Evolutionary conservation across 2,888 invertebrate genomes (phyloP), one percentile per base, ranked within the genome.

Genomic region (Oligia strigilis): DNA sequence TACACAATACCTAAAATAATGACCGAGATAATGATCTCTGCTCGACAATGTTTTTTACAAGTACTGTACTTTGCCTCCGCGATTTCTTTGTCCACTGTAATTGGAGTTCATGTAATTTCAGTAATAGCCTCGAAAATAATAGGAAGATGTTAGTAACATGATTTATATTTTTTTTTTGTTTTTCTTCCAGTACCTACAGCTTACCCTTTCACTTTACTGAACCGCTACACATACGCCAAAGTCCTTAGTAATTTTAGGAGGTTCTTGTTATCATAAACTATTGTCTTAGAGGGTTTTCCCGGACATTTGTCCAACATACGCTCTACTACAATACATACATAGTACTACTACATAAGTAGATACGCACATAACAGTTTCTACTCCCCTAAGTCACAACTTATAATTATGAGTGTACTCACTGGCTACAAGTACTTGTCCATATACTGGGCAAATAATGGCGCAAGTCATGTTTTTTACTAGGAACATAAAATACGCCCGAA

Each of bases 1-100:
- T 71, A 70, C 55, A 85, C 70, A 77, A 69, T 65, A 78, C 46
- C 72, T 67, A 73, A 77, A 85, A 77, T 80, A 78, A 86, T 78
- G 64, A 75, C 78, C 43, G 60, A 60, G 70, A 81, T 79, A 84
- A 81, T 82, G 66, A 75, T 76, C 72, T 75, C 13, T 40, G 58
- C 29, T 71, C 72, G 60, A 78, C 73, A 67, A 71, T 73, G 65
- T 58, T 74, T 67, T 75, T 62, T 64, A 60, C 0, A 66, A 72
- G 23, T 70, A 65, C 2, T 36, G 49, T 76, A 74, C 69, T 71
- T 67, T 64, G 46, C 46, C 17, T 81, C 9, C 13, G 40, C 64
- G 49, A 58, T 62, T 69, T 75, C 66, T 76, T 76, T 80, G 74
- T 84, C 75, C 29, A 64, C 11, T 78, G 43, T 81, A 70, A 84